Conservation (phyloP, 2,888 invertebrate genomes). For the Polydrusus pterygomalis region DNA sequence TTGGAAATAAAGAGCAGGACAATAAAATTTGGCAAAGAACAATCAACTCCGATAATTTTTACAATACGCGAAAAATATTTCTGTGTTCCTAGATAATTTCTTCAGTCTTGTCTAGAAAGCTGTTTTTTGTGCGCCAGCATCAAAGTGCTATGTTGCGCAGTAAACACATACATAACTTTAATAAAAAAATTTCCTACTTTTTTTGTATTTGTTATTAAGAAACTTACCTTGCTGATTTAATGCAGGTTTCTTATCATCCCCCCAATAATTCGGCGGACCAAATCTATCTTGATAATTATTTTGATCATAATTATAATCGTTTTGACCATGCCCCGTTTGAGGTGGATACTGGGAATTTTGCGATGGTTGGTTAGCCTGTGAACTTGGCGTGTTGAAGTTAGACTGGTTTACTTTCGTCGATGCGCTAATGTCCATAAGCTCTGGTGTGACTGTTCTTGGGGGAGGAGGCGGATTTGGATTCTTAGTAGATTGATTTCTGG, state of each 20-base stretch:
- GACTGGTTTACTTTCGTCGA: conserved; percentile 29
- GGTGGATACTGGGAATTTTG: conserved; percentile 6
- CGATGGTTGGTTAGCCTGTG: not conserved
- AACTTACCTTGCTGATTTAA: conserved; percentile 37
- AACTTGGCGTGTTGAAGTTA: not conserved
- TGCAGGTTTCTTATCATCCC: conserved; percentile 39
- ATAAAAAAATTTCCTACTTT: no score
- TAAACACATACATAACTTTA: no score
- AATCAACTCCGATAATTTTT: no score
- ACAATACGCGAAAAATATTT: no score
- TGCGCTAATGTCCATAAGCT: conserved; percentile 34
- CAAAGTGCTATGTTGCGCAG: no score
- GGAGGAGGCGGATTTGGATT: conserved; percentile 11
- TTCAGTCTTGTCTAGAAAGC: no score
- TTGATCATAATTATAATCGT: conserved; percentile 55
- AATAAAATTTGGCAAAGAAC: no score
- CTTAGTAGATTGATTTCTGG: conserved; percentile 23
- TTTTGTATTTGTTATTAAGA: no score
- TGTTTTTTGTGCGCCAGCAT: no score
- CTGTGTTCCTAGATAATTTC: no score
- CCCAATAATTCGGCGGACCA: conserved; percentile 39
- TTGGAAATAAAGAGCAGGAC: no score
- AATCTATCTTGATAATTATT: conserved; percentile 57
- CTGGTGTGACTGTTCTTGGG: conserved; percentile 20
- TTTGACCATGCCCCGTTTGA: conserved; percentile 42